A percentile compares a stretch with the other conserved stretches of the same genome.
Evolutionary conservation across 2,113 vertebrate genomes (phyloP).

Genomic region (Neolamprologus brichardi): DNA sequence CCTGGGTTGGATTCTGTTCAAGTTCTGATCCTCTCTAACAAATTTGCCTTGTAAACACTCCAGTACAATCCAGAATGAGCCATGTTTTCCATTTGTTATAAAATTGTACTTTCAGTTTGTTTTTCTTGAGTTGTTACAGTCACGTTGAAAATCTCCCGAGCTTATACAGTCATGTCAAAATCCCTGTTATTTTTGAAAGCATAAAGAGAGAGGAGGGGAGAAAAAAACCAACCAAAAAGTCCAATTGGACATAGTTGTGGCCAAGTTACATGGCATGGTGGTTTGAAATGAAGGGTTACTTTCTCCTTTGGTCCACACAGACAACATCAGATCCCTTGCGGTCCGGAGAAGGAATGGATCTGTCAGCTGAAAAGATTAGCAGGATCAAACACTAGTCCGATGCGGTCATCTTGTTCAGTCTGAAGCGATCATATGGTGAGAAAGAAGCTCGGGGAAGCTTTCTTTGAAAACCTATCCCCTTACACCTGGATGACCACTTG

Average conservation of each 20-base stretch:
- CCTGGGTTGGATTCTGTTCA: background rate
- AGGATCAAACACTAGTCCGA: constrained; percentile 21
- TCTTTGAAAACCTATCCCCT: constrained; percentile 4
- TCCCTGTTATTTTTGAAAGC: constrained; percentile 55
- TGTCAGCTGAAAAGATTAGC: constrained; percentile 57
- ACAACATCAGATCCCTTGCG: constrained; percentile 47
- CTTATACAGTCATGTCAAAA: constrained; percentile 13
- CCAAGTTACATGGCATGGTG: constrained; percentile 45
- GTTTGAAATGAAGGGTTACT: constrained; percentile 40
- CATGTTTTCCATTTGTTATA: constrained; percentile 14
- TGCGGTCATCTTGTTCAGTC: constrained; percentile 1
- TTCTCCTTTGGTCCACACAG: constrained; percentile 45
- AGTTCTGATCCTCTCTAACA: constrained; percentile 1
- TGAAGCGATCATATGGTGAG: constrained; percentile 24
- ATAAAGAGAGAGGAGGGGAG: background rate
- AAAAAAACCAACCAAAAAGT: constrained; percentile 15
- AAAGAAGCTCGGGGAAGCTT: constrained; percentile 14
- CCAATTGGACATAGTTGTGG: constrained; percentile 59
- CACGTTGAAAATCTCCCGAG: background rate
- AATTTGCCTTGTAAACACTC: constrained; percentile 14
- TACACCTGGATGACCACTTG: constrained; percentile 28
- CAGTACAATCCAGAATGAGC: background rate
- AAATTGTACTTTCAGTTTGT: background rate
- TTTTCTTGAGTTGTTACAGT: constrained; percentile 27
- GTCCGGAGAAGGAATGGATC: constrained; percentile 48